Base-by-base conservation (phyloP, 2,888 invertebrate genomes). In the Drosophila maculinotata region DNA sequence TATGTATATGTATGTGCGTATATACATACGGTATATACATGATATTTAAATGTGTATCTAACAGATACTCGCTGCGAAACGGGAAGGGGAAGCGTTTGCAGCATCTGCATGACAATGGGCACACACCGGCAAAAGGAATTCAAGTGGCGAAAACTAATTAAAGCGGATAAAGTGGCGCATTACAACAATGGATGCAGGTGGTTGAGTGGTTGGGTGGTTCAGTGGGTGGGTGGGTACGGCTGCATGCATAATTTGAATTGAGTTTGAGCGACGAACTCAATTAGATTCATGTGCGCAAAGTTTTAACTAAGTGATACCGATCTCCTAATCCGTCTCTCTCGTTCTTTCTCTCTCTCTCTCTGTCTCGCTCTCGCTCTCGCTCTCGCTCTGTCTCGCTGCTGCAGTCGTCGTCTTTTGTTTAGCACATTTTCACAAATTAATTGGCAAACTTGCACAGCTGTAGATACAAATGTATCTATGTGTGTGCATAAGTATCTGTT, bases 91-190 rank as follows among this genome's bases (percentile, higher is more conserved):
- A 79, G 80, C 79, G 38, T 63, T 80, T 58, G 56, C 79, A 69
- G 86, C 80, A 81, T 87, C 83, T 79, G 76, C 86, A 82, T 82
- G 65, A 82, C 88, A 82, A 82, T 87, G 72, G 72, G 59, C 63
- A 52, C 26, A 17, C 35, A 28, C 7, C 47, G 47, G 36, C 44
- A 49, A 58, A 58, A 68, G 56, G 52, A 72, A 84, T 87, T 87
- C 75, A 87, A 83, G 78, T 77, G 78, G 87, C 78, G 79, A 85
- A 87, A 88, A 88, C 82, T 89, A 86, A 89, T 86, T 86, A 86
- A 88, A 82, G 86, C 85, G 88, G 76, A 87, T 86, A 87, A 86
- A 86, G 72, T 82, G 86, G 68, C 79, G 83, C 71, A 85, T 87
- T 87, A 86, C 86, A 86, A 87, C 89, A 89, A 86, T 88, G 66